Evolutionary conservation across 2,113 vertebrate species (phyloP).

Genomic region (Petromus typicus): DNA sequence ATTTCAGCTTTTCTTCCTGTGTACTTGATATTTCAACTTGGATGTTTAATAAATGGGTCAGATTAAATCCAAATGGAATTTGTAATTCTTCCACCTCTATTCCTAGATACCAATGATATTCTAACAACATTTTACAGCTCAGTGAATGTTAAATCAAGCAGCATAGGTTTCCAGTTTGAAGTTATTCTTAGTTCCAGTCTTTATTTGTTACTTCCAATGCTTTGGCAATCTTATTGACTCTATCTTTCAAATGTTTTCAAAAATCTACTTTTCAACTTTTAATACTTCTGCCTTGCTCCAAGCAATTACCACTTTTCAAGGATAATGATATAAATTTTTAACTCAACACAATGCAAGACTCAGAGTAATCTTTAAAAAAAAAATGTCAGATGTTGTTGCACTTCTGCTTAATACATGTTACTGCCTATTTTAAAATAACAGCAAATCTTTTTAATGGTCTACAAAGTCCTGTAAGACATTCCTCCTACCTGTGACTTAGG

Average conservation of each 20-base stretch:
- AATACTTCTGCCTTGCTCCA: neutral
- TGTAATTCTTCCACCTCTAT: neutral
- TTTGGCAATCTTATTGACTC: neutral
- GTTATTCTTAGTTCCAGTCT: neutral
- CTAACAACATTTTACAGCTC: neutral
- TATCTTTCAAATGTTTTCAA: neutral
- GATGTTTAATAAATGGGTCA: neutral
- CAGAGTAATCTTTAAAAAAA: neutral
- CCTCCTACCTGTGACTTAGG: neutral
- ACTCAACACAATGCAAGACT: neutral
- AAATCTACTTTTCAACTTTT: neutral
- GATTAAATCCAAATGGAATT: neutral
- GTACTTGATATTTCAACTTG: neutral
- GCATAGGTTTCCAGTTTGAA: neutral
- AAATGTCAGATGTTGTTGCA: neutral
- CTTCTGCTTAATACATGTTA: neutral
- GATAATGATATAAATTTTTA: neutral
- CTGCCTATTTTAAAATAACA: constrained; percentile 32
- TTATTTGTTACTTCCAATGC: neutral
- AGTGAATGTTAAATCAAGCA: neutral
- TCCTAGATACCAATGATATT: neutral
- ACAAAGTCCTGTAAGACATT: neutral
- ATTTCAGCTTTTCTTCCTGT: neutral
- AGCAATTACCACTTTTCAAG: neutral
- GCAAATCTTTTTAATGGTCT: neutral